A percentile compares a stretch with the other conserved stretches of the same genome.
Evolutionary conservation across 1,140 invertebrate genomes (phyloP).

Genomic region (Galendromus occidentalis): DNA sequence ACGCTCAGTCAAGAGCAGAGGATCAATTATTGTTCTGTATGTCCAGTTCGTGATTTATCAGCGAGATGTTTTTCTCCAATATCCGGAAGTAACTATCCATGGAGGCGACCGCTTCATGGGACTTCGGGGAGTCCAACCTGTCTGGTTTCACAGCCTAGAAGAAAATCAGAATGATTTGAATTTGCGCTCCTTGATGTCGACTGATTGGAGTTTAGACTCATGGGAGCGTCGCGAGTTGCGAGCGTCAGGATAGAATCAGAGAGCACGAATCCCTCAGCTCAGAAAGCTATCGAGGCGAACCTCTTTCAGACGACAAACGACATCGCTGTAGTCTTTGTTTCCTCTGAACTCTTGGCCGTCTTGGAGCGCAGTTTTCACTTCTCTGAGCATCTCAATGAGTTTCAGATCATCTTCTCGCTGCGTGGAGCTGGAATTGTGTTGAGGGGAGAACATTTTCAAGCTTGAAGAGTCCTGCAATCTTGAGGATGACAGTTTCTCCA

Average conservation of each 20-base stretch:
- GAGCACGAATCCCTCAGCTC: too few species aligned
- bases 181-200: background rate
- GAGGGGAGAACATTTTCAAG: background rate
- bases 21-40: background rate
- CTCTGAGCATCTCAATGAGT: background rate
- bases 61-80: constrained; percentile 7
- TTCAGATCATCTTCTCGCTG: background rate
- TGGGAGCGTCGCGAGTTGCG: too few species aligned
- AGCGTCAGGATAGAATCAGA: too few species aligned
- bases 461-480: background rate
- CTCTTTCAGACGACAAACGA: background rate
- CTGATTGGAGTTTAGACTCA: background rate
- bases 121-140: background rate
- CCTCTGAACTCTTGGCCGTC: background rate
- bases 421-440: background rate
- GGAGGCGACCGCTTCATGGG: background rate
- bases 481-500: too few species aligned
- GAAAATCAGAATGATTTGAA: too few species aligned
- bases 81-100: constrained; percentile 8
- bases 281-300: background rate
- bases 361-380: background rate
- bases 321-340: background rate
- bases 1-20: too few species aligned
- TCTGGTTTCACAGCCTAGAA: background rate
- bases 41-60: constrained; percentile 1